Conservation (phyloP, 2,113 vertebrate species). For the Dromiciops gliroides region DNA sequence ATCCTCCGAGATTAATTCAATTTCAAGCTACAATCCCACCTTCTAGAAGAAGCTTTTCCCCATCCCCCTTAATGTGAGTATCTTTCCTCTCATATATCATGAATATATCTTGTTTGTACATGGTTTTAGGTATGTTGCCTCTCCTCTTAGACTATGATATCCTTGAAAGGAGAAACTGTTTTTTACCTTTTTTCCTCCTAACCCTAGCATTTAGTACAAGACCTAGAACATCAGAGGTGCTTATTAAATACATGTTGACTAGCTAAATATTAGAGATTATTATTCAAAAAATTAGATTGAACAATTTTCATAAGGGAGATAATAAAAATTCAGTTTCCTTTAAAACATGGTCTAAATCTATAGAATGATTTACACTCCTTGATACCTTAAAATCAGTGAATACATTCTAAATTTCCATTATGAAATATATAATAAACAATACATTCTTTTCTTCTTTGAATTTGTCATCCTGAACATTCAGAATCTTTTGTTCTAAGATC, state of each 20-base stretch:
- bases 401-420: background rate
- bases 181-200: background rate
- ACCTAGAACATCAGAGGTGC: no score
- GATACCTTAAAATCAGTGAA: background rate
- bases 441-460: background rate
- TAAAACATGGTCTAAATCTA: background rate
- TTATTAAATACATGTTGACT: no score
- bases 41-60: background rate
- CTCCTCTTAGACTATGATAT: no score
- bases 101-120: background rate
- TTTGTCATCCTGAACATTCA: background rate
- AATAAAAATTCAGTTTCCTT: background rate
- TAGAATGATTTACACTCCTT: background rate
- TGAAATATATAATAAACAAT: background rate
- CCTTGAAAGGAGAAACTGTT: no score
- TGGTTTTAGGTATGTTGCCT: background rate
- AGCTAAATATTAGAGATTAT: background rate
- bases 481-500: background rate
- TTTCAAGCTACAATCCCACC: background rate
- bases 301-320: background rate
- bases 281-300: background rate
- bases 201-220: background rate
- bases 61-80: background rate
- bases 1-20: background rate
- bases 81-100: background rate